Conservation (phyloP, 2,113 vertebrate species). For the Perca schrenkii region DNA sequence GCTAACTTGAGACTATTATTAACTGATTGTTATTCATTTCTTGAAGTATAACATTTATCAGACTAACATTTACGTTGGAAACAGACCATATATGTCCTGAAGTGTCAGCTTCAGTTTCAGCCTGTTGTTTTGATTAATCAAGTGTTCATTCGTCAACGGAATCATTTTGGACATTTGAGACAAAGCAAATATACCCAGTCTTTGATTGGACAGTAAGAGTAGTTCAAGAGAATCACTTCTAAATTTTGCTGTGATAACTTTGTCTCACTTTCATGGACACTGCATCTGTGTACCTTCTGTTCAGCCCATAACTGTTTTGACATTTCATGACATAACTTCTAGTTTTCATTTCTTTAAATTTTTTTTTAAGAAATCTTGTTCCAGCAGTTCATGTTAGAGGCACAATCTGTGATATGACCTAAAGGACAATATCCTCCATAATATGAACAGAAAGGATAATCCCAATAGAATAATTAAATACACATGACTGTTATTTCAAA, state of each 20-base stretch:
- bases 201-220: conserved; percentile 64
- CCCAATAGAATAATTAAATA: too few relatives aligned
- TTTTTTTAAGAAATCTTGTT: neutral
- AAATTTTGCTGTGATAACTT: conserved; percentile 72
- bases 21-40: conserved; percentile 65
- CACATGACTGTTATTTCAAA: too few relatives aligned
- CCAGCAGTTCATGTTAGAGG: neutral
- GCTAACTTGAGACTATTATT: conserved; percentile 56
- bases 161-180: conserved; percentile 71
- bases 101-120: conserved; percentile 71
- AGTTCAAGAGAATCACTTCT: conserved; percentile 66
- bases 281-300: neutral
- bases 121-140: conserved; percentile 80
- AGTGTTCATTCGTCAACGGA: conserved; percentile 76
- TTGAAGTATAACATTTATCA: conserved; percentile 70
- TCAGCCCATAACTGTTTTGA: neutral
- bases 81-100: conserved; percentile 42
- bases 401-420: neutral
- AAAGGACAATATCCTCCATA: neutral
- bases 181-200: conserved; percentile 69
- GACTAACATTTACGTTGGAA: conserved; percentile 76
- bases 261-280: neutral
- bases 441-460: neutral
- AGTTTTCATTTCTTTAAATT: neutral
- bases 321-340: neutral